Base-by-base conservation (phyloP, 1,140 invertebrate genomes). In the Drosophila grimshawi region DNA sequence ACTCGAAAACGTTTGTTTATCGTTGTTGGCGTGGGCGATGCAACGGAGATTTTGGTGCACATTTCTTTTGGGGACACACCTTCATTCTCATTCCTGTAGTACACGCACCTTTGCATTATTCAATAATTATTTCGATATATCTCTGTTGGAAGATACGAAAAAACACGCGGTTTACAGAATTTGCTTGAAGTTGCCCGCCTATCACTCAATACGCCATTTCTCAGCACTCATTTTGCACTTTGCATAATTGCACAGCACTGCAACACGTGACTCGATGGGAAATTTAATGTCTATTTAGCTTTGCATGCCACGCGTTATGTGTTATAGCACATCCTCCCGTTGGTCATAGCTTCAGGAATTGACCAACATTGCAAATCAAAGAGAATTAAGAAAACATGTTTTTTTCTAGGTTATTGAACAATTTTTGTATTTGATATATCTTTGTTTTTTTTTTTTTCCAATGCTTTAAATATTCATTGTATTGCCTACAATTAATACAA, bases 381-480 rank as follows among this genome's bases (percentile, higher is more conserved):
- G n/a, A 43, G 19, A 48, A 5, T 61, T 35, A 39, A 55, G 55
- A 29, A 60, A 57, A 68, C 3, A 48, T 1, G 32, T 33, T 48
- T 4, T 45, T 48, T 48, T n/a, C 10, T 65, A 48, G 37, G 46
- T 48, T 71, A 53, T 64, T 55, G 74, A 77, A 77, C 69, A 77
- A 35, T 67, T 77, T n/a, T 63, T 76, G 49, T 66, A 69, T 77
- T 73, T 69, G 11, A 64, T 68, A 76, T 68, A 79, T 76, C 35
- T 76, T 77, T 64, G 53, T 72, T 64, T 53, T 53, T 62, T 64
- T 53, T 53, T 62, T 46, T 46, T 45, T 46, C 3, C 10, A 33
- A 49, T 71, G 43, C 2, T 41, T 33, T 43, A 33, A 46, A 41
- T 72, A 55, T 65, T 69, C 2, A 61, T 68, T 69, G 39, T 62